Evolutionary conservation across 2,797 vertebrate species (phyloP).

Genomic region (Atherinosoma microstoma): DNA sequence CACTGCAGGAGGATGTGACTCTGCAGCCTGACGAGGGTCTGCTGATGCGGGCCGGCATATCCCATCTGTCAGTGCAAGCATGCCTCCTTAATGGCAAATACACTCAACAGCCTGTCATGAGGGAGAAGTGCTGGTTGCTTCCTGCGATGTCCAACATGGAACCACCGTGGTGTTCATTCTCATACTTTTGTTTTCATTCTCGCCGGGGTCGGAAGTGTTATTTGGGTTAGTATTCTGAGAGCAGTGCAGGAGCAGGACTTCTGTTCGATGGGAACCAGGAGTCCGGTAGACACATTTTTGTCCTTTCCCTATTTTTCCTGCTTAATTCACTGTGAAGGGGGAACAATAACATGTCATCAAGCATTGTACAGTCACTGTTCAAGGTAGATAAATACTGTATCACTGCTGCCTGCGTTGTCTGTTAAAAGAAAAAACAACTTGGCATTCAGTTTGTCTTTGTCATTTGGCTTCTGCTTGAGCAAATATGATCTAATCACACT

Average conservation of each 20-base stretch:
- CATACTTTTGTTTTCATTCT: conserved; percentile 78
- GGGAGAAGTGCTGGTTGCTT: conserved; percentile 39
- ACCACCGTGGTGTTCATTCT: conserved; percentile 16
- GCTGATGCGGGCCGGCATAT: conserved; percentile 79
- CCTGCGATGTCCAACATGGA: conserved; percentile 31
- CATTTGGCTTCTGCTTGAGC: conserved; percentile 58
- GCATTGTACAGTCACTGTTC: conserved; percentile 12
- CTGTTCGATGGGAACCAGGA: conserved; percentile 61
- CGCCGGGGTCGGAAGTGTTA: conserved; percentile 72
- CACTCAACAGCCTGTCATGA: conserved; percentile 35
- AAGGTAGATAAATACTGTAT: conserved; percentile 31
- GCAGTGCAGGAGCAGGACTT: conserved; percentile 62
- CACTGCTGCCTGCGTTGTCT: conserved; percentile 26
- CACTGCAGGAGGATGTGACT: conserved; percentile 77
- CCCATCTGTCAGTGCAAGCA: conserved; percentile 73
- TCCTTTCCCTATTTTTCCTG: conserved; percentile 25
- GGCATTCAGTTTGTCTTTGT: conserved; percentile 55
- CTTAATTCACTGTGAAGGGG: conserved; percentile 51
- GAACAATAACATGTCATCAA: conserved; percentile 62
- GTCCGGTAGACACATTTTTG: conserved; percentile 44
- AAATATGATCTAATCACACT: conserved; percentile 66
- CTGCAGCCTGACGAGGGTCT: conserved; percentile 52
- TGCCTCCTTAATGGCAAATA: conserved; percentile 27
- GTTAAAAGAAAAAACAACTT: conserved; percentile 35
- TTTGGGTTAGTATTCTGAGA: conserved; percentile 73